These are phyloP conservation scores for Bubo bubo DNA, from an alignment of 2,113 vertebrate genomes.

Conservation along the genomic window DNA sequence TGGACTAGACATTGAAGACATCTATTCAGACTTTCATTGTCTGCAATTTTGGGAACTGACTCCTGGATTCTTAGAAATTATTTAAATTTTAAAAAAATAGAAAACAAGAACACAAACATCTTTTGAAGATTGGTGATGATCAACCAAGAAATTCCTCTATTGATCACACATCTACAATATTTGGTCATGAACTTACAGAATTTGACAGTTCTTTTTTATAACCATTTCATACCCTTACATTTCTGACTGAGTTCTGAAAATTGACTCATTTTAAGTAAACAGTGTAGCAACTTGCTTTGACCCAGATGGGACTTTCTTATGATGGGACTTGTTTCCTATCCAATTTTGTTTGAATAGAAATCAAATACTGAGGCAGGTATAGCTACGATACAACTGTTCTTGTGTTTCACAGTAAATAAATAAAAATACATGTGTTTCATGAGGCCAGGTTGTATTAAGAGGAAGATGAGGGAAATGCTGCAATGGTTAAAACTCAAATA, in stretches of 20 bases:
- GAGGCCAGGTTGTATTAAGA: neutral
- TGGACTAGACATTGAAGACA: neutral
- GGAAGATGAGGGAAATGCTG: fast-evolving
- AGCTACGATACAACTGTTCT: neutral
- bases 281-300: neutral
- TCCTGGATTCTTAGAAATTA: neutral
- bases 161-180: neutral
- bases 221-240: neutral
- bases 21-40: neutral
- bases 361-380: neutral
- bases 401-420: neutral
- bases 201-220: neutral
- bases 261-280: neutral
- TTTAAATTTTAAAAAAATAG: neutral
- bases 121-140: neutral
- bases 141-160: neutral
- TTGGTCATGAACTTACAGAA: fast-evolving
- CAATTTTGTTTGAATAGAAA: neutral
- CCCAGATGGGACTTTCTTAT: neutral
- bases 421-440: neutral
- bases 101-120: neutral
- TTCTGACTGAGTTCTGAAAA: neutral
- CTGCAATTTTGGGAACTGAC: neutral
- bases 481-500: neutral
- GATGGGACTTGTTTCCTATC: neutral